Percentiles rank a stretch among this genome's conserved stretches.
These are phyloP conservation scores for Entomyzon cyanotis DNA, from an alignment of 2,113 vertebrate genomes.

Conservation along the genomic window DNA sequence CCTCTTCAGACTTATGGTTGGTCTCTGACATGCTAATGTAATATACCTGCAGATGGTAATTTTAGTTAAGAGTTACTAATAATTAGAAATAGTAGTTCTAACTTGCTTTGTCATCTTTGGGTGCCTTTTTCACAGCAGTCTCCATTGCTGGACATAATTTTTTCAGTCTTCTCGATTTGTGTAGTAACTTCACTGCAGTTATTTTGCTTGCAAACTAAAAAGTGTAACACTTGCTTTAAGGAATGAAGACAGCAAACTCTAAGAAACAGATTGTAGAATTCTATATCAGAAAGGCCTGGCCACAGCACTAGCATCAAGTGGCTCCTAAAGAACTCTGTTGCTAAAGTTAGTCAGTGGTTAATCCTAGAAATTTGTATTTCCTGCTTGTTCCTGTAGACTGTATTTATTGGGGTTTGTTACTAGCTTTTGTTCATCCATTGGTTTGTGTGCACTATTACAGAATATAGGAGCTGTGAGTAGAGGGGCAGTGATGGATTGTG, in stretches of 20 bases:
- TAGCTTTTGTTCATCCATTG: background rate
- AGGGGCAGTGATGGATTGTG: background rate
- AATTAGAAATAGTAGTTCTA: background rate
- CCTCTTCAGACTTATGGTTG: background rate
- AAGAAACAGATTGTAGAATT: background rate
- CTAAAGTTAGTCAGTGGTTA: background rate
- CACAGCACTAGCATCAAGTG: background rate
- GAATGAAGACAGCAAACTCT: background rate
- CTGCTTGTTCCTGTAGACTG: background rate
- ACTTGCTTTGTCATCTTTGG: background rate
- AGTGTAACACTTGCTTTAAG: background rate
- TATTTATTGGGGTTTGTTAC: background rate
- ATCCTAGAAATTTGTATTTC: background rate
- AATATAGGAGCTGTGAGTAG: background rate
- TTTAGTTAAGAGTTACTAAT: background rate
- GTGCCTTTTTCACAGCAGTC: background rate
- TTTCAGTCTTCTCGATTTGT: background rate
- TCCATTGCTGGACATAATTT: background rate
- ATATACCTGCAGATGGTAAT: background rate
- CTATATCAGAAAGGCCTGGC: background rate
- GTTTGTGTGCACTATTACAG: background rate
- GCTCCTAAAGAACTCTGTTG: background rate
- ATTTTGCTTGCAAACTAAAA: background rate
- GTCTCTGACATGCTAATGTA: background rate
- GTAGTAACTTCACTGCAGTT: background rate